Evolutionary conservation across 30 jellyfish, hydroid and myxozoan species (phyloP).

Genomic region (Rhopilema esculentum): DNA sequence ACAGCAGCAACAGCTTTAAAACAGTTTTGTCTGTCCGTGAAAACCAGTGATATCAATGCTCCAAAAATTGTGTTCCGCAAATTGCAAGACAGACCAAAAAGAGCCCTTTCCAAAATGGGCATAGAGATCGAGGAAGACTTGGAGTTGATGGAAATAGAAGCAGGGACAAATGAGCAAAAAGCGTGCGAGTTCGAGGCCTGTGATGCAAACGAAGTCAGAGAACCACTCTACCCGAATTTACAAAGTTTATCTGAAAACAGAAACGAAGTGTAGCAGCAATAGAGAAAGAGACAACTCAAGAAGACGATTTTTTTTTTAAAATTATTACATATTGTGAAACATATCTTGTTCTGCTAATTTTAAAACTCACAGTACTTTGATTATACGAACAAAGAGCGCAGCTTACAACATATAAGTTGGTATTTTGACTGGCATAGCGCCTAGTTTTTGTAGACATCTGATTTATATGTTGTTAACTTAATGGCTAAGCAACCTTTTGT

Average conservation of each 20-base stretch:
- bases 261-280: background rate
- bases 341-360: too few species aligned
- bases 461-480: too few species aligned
- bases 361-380: too few species aligned
- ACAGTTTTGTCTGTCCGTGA: conserved; percentile 54
- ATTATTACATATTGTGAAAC: too few species aligned
- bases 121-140: conserved; percentile 14
- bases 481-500: too few species aligned
- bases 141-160: background rate
- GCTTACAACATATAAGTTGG: too few species aligned
- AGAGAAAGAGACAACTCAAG: background rate
- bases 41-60: conserved; percentile 20
- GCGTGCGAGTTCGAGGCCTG: background rate
- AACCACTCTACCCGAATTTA: background rate
- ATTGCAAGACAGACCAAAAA: conserved; percentile 10
- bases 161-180: background rate
- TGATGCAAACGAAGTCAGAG: background rate
- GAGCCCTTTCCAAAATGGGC: conserved; percentile 24
- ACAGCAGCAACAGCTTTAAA: conserved; percentile 60
- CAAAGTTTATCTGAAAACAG: background rate
- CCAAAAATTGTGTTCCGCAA: conserved; percentile 54
- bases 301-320: too few species aligned
- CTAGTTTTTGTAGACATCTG: too few species aligned
- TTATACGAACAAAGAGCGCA: too few species aligned
- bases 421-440: too few species aligned